A percentile compares a stretch with the other conserved stretches of the same genome.
phyloP scores from a whole-genome alignment of 2,797 vertebrate species.

The Sebastes taczanowskii region DNA sequence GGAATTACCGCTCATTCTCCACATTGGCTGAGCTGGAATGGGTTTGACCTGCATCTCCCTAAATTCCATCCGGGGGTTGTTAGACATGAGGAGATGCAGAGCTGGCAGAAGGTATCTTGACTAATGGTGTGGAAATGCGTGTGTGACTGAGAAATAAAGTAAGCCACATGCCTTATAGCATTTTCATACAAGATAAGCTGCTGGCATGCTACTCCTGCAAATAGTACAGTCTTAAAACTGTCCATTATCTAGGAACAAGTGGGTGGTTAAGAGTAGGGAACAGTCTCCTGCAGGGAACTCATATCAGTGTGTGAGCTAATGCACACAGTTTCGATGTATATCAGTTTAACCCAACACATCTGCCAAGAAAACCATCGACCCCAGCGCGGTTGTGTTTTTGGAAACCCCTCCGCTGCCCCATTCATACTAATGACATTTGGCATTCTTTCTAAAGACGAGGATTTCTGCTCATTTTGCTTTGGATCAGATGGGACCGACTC shows the following conservation, averaged over 20 bases:
- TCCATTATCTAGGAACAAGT: constrained; percentile 53
- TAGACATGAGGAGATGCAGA: constrained; percentile 49
- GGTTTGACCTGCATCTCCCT: constrained; percentile 56
- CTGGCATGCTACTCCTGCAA: constrained; percentile 44
- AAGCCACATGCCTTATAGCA: constrained; percentile 40
- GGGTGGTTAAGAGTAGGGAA: constrained; percentile 51
- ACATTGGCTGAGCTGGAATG: constrained; percentile 35
- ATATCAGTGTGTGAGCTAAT: constrained; percentile 5
- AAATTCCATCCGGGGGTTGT: constrained; percentile 58
- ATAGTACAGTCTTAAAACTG: constrained; percentile 53
- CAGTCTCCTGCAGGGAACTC: constrained; percentile 22
- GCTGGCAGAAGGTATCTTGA: constrained; percentile 59
- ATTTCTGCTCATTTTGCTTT: constrained; percentile 64
- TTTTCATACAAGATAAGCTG: constrained; percentile 54
- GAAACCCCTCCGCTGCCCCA: constrained; percentile 53
- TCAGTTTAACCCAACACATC: constrained; percentile 38
- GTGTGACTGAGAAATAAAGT: constrained; percentile 45
- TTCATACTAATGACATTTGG: constrained; percentile 72
- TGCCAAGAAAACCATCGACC: constrained; percentile 54
- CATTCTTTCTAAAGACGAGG: constrained; percentile 51
- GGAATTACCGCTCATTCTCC: constrained; percentile 51
- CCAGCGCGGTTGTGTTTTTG: constrained; percentile 49
- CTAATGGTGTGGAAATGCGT: constrained; percentile 63
- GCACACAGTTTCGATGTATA: constrained; percentile 31
- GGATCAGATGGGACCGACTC: constrained; percentile 72